These are phyloP conservation scores for Cryptoleucopteryx plumbea DNA, from an alignment of 2,113 vertebrate genomes.

Conservation along the genomic window DNA sequence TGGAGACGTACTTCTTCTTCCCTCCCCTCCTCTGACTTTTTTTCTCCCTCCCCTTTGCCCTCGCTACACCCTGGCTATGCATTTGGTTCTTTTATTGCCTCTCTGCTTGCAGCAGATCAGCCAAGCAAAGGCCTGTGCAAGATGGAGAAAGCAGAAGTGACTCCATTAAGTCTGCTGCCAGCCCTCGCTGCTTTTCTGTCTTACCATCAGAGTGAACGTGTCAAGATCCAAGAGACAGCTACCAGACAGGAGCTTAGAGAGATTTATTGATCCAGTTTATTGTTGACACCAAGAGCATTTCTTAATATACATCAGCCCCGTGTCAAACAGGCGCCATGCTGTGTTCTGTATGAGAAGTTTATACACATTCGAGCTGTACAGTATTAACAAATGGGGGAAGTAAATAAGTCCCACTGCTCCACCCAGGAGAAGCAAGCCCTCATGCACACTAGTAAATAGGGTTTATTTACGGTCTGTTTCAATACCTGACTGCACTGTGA, in stretches of 20 bases:
- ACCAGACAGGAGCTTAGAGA: background rate
- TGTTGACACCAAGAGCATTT: slow-evolving; percentile 21
- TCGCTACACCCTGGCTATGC: background rate
- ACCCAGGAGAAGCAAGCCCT: slow-evolving; percentile 16
- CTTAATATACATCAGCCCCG: slow-evolving; percentile 10
- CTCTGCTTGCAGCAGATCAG: background rate
- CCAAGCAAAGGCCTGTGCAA: background rate
- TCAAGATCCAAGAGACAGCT: background rate
- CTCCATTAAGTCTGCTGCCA: background rate
- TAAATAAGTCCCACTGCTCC: background rate
- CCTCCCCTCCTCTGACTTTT: background rate
- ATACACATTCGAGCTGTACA: slow-evolving; percentile 42
- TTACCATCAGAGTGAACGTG: background rate
- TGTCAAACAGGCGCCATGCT: slow-evolving; percentile 32
- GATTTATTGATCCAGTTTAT: slow-evolving; percentile 65
- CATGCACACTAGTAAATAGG: background rate
- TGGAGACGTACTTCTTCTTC: background rate
- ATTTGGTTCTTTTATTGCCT: background rate
- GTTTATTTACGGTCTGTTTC: slow-evolving; percentile 11
- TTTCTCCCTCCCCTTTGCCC: background rate
- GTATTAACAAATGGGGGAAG: background rate
- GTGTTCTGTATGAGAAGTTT: slow-evolving; percentile 28
- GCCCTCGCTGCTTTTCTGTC: background rate
- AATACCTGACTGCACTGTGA: background rate
- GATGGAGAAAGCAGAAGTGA: background rate